Conservation (phyloP, 2,113 vertebrate species). For the Syngnathus scovelli region DNA sequence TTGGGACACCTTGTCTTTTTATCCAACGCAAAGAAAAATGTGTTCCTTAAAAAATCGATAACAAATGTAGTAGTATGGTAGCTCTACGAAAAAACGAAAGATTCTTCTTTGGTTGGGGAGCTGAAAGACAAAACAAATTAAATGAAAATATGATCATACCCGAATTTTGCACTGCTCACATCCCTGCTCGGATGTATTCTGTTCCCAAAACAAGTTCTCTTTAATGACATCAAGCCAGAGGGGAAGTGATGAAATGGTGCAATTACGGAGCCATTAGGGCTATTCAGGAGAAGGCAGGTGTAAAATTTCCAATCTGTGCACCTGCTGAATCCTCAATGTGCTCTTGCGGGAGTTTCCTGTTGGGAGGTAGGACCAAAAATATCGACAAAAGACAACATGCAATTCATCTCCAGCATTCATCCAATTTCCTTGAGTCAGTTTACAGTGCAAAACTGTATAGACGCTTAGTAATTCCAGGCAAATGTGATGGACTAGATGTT, state of each 20-base stretch:
- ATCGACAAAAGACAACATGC: constrained; percentile 49
- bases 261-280: constrained; percentile 67
- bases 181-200: constrained; percentile 39
- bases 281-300: constrained; percentile 70
- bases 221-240: constrained; percentile 51
- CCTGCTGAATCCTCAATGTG: constrained; percentile 58
- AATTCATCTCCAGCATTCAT: constrained; percentile 54
- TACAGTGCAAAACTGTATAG: constrained; percentile 20
- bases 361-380: constrained; percentile 53
- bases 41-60: too few species aligned
- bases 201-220: constrained; percentile 45
- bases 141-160: constrained; percentile 37
- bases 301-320: constrained; percentile 72
- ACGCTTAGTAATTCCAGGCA: constrained; percentile 9
- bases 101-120: neutral
- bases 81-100: too few species aligned
- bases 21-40: too few species aligned
- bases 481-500: constrained; percentile 4
- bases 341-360: constrained; percentile 47
- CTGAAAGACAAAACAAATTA: neutral
- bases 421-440: constrained; percentile 13
- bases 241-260: constrained; percentile 68
- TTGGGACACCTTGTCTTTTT: too few species aligned
- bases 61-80: neutral
- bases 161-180: constrained; percentile 31